phyloP scores from a whole-genome alignment of 2,113 vertebrate species.

The Hemicordylus capensis region DNA sequence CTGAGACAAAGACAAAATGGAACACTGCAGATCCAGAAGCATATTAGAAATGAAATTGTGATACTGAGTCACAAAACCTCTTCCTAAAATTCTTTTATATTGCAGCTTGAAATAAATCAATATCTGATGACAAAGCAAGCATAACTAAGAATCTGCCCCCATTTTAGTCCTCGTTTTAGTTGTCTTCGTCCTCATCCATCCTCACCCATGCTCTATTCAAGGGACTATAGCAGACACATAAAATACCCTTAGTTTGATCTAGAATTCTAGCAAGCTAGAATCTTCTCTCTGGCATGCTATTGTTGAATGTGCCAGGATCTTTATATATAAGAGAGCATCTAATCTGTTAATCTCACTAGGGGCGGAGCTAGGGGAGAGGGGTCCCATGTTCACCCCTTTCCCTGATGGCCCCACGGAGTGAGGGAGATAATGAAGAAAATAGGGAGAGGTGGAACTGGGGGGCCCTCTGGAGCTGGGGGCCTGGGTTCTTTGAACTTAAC shows the following conservation, averaged over 20 bases:
- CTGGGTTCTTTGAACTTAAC: no score
- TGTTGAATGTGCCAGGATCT: not conserved
- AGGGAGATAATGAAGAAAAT: no score
- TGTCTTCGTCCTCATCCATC: no score
- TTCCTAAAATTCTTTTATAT: not conserved
- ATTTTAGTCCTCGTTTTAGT: not conserved
- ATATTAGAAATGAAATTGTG: not conserved
- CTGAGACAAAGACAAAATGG: not conserved
- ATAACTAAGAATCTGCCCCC: not conserved
- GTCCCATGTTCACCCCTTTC: no score
- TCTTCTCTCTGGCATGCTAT: not conserved
- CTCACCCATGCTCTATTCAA: no score
- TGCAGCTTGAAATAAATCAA: not conserved
- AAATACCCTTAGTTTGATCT: no score
- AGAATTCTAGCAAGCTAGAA: not conserved
- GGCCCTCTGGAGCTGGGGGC: no score
- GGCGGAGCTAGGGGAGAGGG: no score
- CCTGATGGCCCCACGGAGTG: no score
- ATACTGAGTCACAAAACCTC: not conserved
- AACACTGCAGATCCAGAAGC: conserved; percentile 24
- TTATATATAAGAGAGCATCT: not conserved
- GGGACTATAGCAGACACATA: no score
- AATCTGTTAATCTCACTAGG: no score
- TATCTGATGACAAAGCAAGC: not conserved
- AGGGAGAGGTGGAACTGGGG: no score